Conservation (phyloP, 2,113 vertebrate species). For the Cygnus buccinator region DNA sequence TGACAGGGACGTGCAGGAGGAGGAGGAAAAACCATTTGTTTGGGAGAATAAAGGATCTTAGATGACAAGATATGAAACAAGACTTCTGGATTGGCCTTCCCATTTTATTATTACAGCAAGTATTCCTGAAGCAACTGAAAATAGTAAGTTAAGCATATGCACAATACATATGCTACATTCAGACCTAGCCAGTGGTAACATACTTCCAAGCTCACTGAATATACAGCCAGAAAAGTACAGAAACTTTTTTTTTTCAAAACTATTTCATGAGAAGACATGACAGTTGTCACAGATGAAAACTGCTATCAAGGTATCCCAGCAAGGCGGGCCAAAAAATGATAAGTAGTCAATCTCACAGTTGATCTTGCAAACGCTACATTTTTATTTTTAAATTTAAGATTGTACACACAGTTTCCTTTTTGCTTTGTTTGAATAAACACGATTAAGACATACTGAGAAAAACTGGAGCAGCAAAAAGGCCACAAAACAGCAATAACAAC, state of each 20-base stretch:
- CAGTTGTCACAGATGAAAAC: neutral
- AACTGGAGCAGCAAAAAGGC: neutral
- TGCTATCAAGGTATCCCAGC: neutral
- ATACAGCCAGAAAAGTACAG: neutral
- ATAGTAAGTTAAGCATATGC: neutral
- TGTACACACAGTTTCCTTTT: neutral
- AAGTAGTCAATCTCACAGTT: neutral
- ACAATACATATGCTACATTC: neutral
- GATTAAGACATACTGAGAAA: neutral
- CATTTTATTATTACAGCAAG: neutral
- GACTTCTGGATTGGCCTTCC: neutral
- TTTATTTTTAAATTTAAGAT: neutral
- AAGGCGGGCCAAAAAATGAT: neutral
- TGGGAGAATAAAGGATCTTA: neutral
- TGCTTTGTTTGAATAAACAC: neutral
- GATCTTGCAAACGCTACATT: neutral
- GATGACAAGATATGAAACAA: neutral
- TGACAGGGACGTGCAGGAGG: neutral
- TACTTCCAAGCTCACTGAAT: neutral
- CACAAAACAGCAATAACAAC: neutral
- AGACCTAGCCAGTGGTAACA: neutral
- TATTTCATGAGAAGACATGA: neutral
- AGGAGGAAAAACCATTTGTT: neutral
- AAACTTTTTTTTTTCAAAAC: neutral
- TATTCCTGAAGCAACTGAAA: neutral